Percentiles rank a stretch among this genome's conserved stretches.
phyloP scores from a whole-genome alignment of 2,113 vertebrate genomes.

The Circaetus cinerascens region DNA sequence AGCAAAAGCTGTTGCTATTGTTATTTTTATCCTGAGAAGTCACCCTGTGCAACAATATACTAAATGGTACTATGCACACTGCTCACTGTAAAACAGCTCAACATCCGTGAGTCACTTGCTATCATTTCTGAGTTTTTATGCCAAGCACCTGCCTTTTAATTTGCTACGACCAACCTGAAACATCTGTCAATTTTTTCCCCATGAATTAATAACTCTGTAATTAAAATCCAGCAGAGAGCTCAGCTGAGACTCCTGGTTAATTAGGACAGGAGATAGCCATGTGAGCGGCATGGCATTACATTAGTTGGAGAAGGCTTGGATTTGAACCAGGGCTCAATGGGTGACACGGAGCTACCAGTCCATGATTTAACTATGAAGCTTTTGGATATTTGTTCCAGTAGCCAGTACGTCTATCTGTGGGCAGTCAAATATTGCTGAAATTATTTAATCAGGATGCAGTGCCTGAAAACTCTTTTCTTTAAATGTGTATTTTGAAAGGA shows the following conservation, averaged over 20 bases:
- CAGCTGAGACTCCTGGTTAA: constrained; percentile 59
- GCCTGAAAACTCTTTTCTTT: not conserved
- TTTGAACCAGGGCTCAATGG: not conserved
- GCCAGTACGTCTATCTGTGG: not conserved
- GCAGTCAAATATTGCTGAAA: not conserved
- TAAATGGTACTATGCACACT: not conserved
- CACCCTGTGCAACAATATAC: not conserved
- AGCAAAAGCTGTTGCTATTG: not conserved
- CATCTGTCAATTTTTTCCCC: constrained; percentile 58
- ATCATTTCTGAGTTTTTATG: constrained; percentile 31
- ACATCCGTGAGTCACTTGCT: not conserved
- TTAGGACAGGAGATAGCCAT: constrained; percentile 43
- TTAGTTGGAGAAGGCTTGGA: not conserved
- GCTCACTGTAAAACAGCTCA: not conserved
- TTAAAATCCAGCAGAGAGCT: constrained; percentile 74
- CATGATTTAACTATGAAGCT: not conserved
- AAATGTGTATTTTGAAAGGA: not conserved
- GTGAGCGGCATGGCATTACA: not conserved
- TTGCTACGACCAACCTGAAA: constrained; percentile 64
- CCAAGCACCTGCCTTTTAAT: constrained; percentile 63
- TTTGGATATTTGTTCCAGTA: not conserved
- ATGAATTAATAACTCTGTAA: constrained; percentile 71
- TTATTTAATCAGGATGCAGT: not conserved
- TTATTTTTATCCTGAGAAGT: not conserved
- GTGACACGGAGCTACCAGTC: not conserved